Conservation (phyloP, 2,797 vertebrate genomes). For the Cheirogaleus major region DNA sequence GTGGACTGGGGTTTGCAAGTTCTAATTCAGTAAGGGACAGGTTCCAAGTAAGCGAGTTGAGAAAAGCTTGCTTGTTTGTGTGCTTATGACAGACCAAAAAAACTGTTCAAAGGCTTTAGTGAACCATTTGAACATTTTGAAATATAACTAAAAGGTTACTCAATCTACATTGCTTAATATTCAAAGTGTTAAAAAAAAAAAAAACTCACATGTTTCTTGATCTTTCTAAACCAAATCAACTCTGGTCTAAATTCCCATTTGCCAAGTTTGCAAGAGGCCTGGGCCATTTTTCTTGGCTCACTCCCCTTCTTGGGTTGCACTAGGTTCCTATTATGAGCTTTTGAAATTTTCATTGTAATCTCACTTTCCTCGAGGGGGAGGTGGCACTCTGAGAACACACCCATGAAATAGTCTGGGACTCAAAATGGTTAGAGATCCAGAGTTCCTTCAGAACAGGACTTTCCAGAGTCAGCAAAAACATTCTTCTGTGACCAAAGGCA, state of each 20-base stretch:
- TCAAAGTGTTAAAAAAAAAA: background rate
- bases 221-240: slow-evolving; percentile 35
- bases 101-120: background rate
- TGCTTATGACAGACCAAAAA: background rate
- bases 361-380: background rate
- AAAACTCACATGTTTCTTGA: background rate
- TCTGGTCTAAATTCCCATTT: background rate
- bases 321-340: background rate
- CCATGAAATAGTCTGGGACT: background rate
- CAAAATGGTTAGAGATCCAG: background rate
- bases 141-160: background rate
- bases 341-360: background rate
- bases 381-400: background rate
- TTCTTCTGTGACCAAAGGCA: background rate
- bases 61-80: background rate
- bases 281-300: background rate
- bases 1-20: background rate
- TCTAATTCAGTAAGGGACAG: background rate
- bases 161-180: background rate
- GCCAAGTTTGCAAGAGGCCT: background rate
- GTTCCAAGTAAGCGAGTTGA: background rate
- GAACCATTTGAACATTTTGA: background rate
- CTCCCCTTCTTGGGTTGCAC: background rate
- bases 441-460: background rate
- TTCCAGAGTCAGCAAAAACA: background rate